Conservation (phyloP, 2,113 vertebrate genomes). For the Thunnus thynnus region DNA sequence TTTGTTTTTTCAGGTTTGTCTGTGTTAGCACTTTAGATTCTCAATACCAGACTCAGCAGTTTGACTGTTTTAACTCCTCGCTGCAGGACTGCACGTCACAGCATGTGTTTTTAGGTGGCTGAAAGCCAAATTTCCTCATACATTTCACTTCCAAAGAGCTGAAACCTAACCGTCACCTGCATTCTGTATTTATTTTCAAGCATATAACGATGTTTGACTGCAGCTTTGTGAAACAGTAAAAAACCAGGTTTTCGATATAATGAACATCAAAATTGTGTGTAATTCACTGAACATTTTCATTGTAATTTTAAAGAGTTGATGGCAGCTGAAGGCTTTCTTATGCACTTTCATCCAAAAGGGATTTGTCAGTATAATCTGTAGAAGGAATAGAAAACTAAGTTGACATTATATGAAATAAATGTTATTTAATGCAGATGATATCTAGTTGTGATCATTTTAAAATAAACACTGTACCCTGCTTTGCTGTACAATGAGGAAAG, state of each 20-base stretch:
- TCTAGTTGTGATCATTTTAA: neutral
- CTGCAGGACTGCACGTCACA: slow-evolving; percentile 18
- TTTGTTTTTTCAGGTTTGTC: slow-evolving; percentile 26
- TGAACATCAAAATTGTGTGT: neutral
- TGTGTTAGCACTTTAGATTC: slow-evolving; percentile 16
- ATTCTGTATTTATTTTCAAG: neutral
- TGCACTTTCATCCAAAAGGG: slow-evolving; percentile 46
- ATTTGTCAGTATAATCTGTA: slow-evolving; percentile 16
- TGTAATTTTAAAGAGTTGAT: neutral
- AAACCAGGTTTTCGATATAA: neutral
- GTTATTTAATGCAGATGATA: neutral
- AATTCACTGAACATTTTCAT: neutral
- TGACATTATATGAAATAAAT: slow-evolving; percentile 18
- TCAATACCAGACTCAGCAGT: slow-evolving; percentile 9
- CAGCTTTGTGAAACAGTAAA: neutral
- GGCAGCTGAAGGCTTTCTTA: neutral
- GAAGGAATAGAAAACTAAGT: neutral
- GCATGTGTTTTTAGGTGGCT: neutral
- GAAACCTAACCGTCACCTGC: neutral
- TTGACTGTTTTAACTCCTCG: neutral
- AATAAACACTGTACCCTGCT: too few relatives aligned
- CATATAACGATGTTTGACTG: slow-evolving; percentile 18
- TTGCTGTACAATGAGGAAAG: neutral
- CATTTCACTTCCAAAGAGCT: neutral
- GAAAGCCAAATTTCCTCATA: slow-evolving; percentile 4